Evolutionary conservation across 2,113 vertebrate genomes (phyloP).

Genomic region (Aldabrachelys gigantea): DNA sequence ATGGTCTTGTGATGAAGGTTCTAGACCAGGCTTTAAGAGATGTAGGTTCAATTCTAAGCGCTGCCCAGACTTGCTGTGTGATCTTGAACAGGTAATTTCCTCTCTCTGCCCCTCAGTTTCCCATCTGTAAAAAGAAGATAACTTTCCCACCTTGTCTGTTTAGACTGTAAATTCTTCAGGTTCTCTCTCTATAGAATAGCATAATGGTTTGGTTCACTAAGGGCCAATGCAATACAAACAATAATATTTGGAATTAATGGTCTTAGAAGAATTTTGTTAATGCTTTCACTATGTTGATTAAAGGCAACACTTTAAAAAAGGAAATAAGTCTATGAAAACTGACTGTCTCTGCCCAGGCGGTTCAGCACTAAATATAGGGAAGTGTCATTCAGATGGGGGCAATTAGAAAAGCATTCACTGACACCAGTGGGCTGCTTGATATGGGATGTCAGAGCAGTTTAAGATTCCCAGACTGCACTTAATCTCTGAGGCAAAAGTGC

Average conservation of each 20-base stretch:
- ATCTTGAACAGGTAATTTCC: not conserved
- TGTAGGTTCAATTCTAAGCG: not conserved
- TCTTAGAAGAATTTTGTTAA: not conserved
- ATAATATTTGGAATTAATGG: not conserved
- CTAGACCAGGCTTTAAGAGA: not conserved
- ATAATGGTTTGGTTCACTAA: not conserved
- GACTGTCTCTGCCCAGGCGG: accelerated
- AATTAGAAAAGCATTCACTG: not conserved
- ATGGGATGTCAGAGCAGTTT: not conserved
- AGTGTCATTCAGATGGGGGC: no score
- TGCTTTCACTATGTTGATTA: not conserved
- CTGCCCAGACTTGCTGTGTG: not conserved
- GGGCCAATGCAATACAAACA: not conserved
- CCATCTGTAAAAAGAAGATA: accelerated
- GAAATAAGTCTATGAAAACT: no score
- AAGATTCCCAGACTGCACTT: not conserved
- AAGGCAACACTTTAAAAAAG: not conserved
- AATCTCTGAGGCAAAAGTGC: not conserved
- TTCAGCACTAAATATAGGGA: not conserved
- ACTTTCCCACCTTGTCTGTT: not conserved
- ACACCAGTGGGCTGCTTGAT: not conserved
- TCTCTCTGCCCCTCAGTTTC: accelerated
- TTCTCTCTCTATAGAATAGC: not conserved
- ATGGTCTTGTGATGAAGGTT: not conserved
- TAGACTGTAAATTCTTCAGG: accelerated